These are phyloP conservation scores for Idaea dimidiata DNA, from an alignment of 2,888 invertebrate genomes.

Conservation along the genomic window DNA sequence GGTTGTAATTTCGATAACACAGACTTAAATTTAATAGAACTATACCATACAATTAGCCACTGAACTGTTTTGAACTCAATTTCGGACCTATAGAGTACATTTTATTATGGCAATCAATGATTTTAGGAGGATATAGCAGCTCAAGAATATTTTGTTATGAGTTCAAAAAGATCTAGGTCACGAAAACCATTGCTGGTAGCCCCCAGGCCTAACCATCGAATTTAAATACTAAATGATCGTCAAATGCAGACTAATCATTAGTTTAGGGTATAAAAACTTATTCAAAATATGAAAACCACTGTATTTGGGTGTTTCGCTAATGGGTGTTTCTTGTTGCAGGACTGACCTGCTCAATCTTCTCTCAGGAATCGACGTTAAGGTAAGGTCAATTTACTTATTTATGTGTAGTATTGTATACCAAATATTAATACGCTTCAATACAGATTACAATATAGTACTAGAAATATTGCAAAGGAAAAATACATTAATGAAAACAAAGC, in stretches of 20 bases:
- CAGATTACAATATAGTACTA: too few species aligned
- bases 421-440: too few species aligned
- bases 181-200: slow-evolving; percentile 71
- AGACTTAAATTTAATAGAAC: slow-evolving; percentile 38
- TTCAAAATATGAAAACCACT: slow-evolving; percentile 54
- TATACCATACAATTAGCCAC: slow-evolving; percentile 27
- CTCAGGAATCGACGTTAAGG: slow-evolving; percentile 36
- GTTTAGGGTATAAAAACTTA: slow-evolving; percentile 57
- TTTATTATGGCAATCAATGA: slow-evolving; percentile 24
- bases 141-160: slow-evolving; percentile 46
- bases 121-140: slow-evolving; percentile 34
- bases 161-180: slow-evolving; percentile 75
- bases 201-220: slow-evolving; percentile 65
- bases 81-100: slow-evolving; percentile 22
- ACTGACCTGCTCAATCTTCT: slow-evolving; percentile 18
- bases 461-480: too few species aligned
- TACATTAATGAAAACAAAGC: too few species aligned
- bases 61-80: slow-evolving; percentile 39
- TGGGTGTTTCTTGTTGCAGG: slow-evolving; percentile 45
- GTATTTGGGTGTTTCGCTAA: slow-evolving; percentile 14
- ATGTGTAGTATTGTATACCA: background rate
- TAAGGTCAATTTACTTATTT: slow-evolving; percentile 35
- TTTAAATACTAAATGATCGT: slow-evolving; percentile 72
- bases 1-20: slow-evolving; percentile 69
- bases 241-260: slow-evolving; percentile 67